Evolutionary conservation across 2,113 vertebrate genomes (phyloP).

Genomic region (Cathartes aura): DNA sequence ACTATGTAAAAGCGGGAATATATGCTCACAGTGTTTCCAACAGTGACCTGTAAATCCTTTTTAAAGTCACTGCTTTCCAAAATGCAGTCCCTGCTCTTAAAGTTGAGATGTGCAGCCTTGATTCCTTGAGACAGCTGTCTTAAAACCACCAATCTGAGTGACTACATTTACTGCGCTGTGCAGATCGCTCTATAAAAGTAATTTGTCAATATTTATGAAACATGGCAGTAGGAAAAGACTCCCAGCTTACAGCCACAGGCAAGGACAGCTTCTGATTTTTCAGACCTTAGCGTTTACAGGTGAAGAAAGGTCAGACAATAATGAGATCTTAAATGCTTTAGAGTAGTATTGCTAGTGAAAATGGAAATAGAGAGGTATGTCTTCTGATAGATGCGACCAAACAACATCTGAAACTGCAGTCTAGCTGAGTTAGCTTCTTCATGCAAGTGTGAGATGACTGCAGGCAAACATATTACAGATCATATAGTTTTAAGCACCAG

Average conservation of each 20-base stretch:
- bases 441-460: background rate
- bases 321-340: background rate
- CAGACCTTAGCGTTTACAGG: background rate
- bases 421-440: background rate
- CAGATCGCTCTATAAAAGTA: background rate
- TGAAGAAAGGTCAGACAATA: background rate
- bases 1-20: background rate
- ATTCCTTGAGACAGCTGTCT: constrained; percentile 18
- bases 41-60: background rate
- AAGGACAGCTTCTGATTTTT: background rate
- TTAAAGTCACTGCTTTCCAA: background rate
- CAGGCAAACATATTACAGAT: background rate
- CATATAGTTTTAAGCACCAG: background rate
- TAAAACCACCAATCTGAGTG: background rate
- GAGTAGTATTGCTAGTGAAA: background rate
- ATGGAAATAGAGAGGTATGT: background rate
- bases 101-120: background rate
- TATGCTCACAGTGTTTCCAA: background rate
- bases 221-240: background rate
- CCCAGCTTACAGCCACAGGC: background rate
- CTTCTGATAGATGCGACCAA: background rate
- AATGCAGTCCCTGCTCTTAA: background rate
- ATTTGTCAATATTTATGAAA: constrained; percentile 34
- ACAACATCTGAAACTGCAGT: background rate
- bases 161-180: background rate